Conservation (phyloP, 2,888 invertebrate species). For the Drosophila nr. medialis region DNA sequence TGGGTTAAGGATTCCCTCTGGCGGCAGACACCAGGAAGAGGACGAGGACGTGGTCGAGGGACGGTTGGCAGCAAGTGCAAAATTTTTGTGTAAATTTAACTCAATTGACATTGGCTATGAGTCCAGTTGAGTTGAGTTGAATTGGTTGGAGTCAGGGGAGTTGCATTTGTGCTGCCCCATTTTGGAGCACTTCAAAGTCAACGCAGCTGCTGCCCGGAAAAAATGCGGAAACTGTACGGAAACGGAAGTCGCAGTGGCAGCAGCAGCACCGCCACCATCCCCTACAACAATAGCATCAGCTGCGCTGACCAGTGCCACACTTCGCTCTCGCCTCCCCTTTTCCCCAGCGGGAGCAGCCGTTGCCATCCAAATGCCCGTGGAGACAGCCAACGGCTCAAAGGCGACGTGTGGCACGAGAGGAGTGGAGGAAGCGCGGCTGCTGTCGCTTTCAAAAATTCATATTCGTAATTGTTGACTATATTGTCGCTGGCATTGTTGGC, state of each 20-base stretch:
- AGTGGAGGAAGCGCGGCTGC: conserved; percentile 51
- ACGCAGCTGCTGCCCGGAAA: conserved; percentile 73
- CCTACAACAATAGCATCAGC: conserved; percentile 63
- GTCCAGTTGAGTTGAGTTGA: conserved; percentile 27
- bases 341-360: conserved; percentile 12
- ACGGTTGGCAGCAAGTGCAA: conserved; percentile 30
- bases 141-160: conserved; percentile 4
- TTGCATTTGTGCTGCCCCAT: conserved; percentile 35
- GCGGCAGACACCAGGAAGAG: conserved; percentile 1
- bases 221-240: conserved; percentile 78
- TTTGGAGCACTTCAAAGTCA: conserved; percentile 76
- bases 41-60: neutral
- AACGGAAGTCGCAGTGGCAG: conserved; percentile 79
- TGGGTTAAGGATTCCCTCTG: conserved; percentile 58
- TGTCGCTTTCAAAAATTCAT: conserved; percentile 79
- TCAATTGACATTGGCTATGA: conserved; percentile 75
- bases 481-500: conserved; percentile 68
- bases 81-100: conserved; percentile 72
- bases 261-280: conserved; percentile 55
- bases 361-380: conserved; percentile 48
- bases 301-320: conserved; percentile 62
- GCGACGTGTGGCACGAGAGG: conserved; percentile 25
- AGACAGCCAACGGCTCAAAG: conserved; percentile 33
- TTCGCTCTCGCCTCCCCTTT: conserved; percentile 9
- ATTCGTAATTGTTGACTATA: conserved; percentile 80